phyloP scores from a whole-genome alignment of 2,888 invertebrate species.

The Chrysolina americana region DNA sequence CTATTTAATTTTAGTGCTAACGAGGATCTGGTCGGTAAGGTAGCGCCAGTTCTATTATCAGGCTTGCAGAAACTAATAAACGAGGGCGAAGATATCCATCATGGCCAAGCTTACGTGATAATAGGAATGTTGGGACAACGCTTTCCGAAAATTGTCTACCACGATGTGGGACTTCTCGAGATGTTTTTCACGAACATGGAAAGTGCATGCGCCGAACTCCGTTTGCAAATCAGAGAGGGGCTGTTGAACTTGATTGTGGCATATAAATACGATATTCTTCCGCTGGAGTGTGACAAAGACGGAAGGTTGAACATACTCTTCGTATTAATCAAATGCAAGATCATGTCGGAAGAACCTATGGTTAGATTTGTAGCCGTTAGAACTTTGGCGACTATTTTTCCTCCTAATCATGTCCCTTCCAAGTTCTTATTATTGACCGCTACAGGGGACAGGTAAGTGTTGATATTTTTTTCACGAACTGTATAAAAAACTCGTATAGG shows the following conservation, averaged over 20 bases:
- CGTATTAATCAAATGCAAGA: constrained; percentile 81
- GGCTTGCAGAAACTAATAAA: constrained; percentile 81
- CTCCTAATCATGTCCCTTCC: constrained; percentile 85
- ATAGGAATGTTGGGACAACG: constrained; percentile 79
- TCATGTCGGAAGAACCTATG: constrained; percentile 83
- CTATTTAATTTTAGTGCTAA: constrained; percentile 72
- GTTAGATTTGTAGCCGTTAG: constrained; percentile 88
- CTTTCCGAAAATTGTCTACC: constrained; percentile 76
- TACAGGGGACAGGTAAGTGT: constrained; percentile 83
- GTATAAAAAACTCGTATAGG: no score
- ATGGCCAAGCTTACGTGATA: constrained; percentile 82
- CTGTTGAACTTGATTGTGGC: constrained; percentile 64
- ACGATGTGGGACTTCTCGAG: constrained; percentile 76
- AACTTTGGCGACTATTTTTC: constrained; percentile 87
- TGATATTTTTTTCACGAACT: no score
- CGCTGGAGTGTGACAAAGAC: constrained; percentile 64
- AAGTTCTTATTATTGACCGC: constrained; percentile 86
- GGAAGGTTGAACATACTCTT: constrained; percentile 65
- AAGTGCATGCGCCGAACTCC: constrained; percentile 66
- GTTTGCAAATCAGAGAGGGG: constrained; percentile 67
- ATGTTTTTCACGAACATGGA: constrained; percentile 71
- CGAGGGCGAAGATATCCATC: constrained; percentile 76
- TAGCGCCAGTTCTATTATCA: constrained; percentile 81
- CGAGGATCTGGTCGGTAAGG: constrained; percentile 74
- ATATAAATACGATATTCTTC: constrained; percentile 64